Conservation (phyloP, 2,888 invertebrate genomes). For the Julus scandinavius region DNA sequence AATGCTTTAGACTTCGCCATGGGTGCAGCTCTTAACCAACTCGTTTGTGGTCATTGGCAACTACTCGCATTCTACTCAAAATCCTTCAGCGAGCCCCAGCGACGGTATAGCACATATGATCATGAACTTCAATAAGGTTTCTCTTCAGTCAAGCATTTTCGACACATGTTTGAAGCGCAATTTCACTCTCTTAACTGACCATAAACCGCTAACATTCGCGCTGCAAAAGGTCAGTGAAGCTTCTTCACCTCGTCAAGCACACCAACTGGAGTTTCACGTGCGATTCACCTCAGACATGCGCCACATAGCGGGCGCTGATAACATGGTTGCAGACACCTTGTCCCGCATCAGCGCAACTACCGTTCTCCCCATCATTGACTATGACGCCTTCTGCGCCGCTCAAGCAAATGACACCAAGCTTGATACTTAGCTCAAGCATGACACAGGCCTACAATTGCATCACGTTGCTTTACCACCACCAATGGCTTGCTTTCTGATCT, state of each 20-base stretch:
- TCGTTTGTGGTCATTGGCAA: too few species aligned
- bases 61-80: too few species aligned
- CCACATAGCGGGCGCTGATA: constrained; percentile 53
- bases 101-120: too few species aligned
- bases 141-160: background rate
- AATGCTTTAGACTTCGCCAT: too few species aligned
- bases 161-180: background rate
- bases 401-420: constrained; percentile 47
- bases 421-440: constrained; percentile 46
- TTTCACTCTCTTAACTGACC: background rate
- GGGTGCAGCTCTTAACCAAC: too few species aligned
- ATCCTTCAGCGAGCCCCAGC: too few species aligned
- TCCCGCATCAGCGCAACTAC: constrained; percentile 20
- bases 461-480: background rate
- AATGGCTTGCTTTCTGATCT: constrained; percentile 39
- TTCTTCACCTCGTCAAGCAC: background rate
- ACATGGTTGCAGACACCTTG: constrained; percentile 56
- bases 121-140: too few species aligned
- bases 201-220: background rate
- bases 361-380: background rate
- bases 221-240: background rate
- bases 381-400: constrained; percentile 40
- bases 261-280: background rate
- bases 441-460: constrained; percentile 50
- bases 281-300: constrained; percentile 56